Evolutionary conservation across 2,113 vertebrate species (phyloP).

Genomic region (Athene noctua): DNA sequence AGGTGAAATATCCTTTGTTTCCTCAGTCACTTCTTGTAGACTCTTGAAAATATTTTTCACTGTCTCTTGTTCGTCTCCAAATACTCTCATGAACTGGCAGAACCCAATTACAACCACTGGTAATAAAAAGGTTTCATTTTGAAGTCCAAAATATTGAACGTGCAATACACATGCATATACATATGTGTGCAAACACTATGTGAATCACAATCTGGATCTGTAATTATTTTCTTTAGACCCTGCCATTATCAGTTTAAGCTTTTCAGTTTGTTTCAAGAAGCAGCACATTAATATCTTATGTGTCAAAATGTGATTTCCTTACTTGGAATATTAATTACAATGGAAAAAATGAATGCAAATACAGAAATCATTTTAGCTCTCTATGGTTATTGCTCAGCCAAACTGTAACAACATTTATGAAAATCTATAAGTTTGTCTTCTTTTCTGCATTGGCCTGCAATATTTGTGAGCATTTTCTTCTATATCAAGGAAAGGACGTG

Average conservation of each 20-base stretch:
- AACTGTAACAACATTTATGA: not conserved
- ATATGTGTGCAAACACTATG: not conserved
- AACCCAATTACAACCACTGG: fast-evolving
- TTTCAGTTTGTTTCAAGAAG: not conserved
- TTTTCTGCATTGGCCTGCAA: not conserved
- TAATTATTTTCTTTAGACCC: not conserved
- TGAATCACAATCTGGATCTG: not conserved
- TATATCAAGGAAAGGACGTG: not conserved
- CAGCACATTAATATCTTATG: not conserved
- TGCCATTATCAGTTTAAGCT: not conserved
- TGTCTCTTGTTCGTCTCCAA: constrained; percentile 19
- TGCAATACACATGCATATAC: not conserved
- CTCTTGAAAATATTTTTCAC: not conserved
- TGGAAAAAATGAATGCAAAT: not conserved
- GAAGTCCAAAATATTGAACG: not conserved
- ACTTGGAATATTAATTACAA: not conserved
- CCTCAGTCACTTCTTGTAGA: not conserved
- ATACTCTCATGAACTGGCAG: not conserved
- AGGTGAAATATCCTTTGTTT: not conserved
- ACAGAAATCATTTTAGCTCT: not conserved
- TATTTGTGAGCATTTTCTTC: not conserved
- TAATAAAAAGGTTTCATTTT: not conserved
- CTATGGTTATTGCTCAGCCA: not conserved
- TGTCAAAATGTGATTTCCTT: not conserved
- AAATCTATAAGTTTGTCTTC: not conserved